Percentiles rank a stretch among this genome's conserved stretches.
Conservation (phyloP, 2,888 invertebrate species). For the Calameuta filiformis region DNA sequence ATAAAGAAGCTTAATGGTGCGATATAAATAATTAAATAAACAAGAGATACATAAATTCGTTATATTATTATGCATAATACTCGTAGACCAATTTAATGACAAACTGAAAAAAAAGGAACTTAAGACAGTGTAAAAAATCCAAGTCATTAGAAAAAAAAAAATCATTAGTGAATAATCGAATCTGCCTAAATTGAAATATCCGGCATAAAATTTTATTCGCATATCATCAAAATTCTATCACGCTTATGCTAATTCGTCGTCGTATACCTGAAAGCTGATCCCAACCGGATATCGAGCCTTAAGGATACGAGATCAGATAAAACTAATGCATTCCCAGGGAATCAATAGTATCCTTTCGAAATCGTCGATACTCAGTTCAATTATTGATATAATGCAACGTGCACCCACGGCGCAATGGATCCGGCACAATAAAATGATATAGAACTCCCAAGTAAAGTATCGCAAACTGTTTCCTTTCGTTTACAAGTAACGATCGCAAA, state of each 20-base stretch:
- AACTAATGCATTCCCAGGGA: conserved; percentile 1
- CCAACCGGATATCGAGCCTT: not conserved
- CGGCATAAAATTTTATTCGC: not conserved
- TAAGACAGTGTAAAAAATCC: no score
- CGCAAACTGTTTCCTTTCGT: not conserved
- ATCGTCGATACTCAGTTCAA: not conserved
- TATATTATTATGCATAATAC: not conserved
- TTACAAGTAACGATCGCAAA: not conserved
- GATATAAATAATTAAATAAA: not conserved
- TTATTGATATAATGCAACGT: not conserved
- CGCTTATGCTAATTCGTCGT: not conserved
- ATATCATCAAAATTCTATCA: not conserved
- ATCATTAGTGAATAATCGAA: not conserved
- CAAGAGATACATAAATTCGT: not conserved
- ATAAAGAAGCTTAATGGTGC: not conserved
- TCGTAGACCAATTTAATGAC: not conserved
- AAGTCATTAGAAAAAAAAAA: not conserved
- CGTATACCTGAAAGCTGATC: not conserved
- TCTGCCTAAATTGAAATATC: not conserved
- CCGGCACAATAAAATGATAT: not conserved
- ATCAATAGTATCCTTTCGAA: not conserved
- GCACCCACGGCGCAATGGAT: not conserved
- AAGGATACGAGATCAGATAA: not conserved
- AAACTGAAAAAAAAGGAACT: not conserved
- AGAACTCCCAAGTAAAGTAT: not conserved